Conservation (phyloP, 2,888 invertebrate genomes). For the Athripsodes cinereus region DNA sequence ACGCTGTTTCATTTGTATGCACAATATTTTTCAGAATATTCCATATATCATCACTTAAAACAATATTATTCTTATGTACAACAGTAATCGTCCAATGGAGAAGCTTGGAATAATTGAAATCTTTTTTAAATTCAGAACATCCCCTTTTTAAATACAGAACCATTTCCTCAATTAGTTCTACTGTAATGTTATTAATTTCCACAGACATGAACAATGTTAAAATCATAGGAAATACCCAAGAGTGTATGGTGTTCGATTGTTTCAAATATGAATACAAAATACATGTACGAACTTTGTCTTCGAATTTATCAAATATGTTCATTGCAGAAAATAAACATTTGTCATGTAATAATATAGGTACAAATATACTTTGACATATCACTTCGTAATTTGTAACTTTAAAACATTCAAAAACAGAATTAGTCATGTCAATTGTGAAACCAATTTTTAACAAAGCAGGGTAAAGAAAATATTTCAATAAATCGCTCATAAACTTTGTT, state of each 20-base stretch:
- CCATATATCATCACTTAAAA: not conserved
- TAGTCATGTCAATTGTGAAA: not conserved
- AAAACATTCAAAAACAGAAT: not conserved
- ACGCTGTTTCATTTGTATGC: not conserved
- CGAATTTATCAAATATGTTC: not conserved
- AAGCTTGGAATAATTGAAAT: not conserved
- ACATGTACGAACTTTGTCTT: not conserved
- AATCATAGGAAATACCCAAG: not conserved
- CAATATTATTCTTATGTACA: not conserved
- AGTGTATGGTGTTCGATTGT: not conserved
- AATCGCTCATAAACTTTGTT: not conserved
- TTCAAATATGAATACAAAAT: not conserved
- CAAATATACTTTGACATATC: not conserved
- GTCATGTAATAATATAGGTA: not conserved
- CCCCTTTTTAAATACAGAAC: not conserved
- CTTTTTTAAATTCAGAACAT: not conserved
- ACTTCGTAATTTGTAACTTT: not conserved
- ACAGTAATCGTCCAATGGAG: not conserved
- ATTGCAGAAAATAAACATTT: not conserved
- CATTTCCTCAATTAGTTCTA: not conserved
- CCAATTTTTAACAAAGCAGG: not conserved
- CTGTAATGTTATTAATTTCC: not conserved
- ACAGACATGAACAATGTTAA: not conserved
- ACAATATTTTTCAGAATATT: not conserved
- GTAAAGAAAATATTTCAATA: not conserved